Evolutionary conservation across 2,113 vertebrate genomes (phyloP).

Genomic region (Struthio camelus): DNA sequence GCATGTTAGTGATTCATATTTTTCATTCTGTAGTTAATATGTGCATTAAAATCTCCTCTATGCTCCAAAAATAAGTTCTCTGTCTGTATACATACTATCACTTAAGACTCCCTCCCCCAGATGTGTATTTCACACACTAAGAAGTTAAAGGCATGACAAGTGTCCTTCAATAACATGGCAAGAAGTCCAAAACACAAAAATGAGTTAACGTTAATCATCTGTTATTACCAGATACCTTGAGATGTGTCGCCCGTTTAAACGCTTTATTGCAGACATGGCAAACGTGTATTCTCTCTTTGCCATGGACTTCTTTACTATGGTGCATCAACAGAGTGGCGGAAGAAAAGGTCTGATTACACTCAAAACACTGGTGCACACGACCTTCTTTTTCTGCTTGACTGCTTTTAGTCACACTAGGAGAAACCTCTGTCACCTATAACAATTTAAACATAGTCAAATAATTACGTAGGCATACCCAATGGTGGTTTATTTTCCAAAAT

Average conservation of each 20-base stretch:
- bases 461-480: background rate
- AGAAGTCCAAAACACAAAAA: background rate
- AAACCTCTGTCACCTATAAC: constrained; percentile 79
- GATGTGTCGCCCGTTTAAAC: constrained; percentile 95
- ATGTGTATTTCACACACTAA: background rate
- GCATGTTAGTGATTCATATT: background rate
- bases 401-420: constrained; percentile 73
- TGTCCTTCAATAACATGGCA: background rate
- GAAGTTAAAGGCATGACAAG: background rate
- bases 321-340: constrained; percentile 85
- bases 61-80: background rate
- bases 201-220: background rate
- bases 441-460: background rate
- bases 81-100: background rate
- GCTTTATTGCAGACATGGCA: constrained; percentile 92
- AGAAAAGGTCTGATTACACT: constrained; percentile 85
- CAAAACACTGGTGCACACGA: constrained; percentile 85
- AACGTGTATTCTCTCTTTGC: constrained; percentile 92
- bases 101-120: background rate
- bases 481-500: background rate
- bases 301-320: constrained; percentile 83
- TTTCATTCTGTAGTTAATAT: background rate
- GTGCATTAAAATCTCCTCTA: background rate
- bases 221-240: constrained; percentile 84
- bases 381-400: constrained; percentile 76